phyloP scores from a whole-genome alignment of 2,888 invertebrate species.

The Morpho helenor region DNA sequence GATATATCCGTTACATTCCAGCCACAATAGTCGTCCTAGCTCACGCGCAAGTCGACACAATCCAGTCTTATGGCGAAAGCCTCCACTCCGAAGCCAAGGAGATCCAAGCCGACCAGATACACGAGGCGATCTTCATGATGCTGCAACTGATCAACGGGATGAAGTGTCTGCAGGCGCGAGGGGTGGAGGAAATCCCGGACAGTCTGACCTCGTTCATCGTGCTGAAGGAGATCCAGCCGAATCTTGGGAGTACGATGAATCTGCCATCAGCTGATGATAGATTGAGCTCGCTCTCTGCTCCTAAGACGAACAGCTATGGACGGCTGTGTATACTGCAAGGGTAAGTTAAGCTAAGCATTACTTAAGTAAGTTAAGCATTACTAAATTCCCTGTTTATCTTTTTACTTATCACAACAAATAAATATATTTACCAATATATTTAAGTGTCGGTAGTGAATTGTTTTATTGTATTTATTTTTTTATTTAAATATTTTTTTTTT shows the following conservation, averaged over 20 bases:
- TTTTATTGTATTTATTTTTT: too few species aligned
- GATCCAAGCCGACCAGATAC: constrained; percentile 72
- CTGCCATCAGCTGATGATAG: constrained; percentile 58
- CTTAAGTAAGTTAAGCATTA: too few species aligned
- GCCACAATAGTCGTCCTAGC: constrained; percentile 89
- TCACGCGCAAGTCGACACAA: constrained; percentile 85
- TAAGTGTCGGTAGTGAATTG: too few species aligned
- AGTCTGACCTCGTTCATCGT: constrained; percentile 86
- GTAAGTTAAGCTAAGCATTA: too few species aligned
- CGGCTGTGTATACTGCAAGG: constrained; percentile 87
- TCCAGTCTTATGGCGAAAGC: constrained; percentile 83
- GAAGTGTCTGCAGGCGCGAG: constrained; percentile 89
- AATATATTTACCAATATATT: too few species aligned
- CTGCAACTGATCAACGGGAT: constrained; percentile 89
- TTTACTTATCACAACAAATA: too few species aligned
- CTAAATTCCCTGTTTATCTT: neutral
- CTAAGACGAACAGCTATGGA: constrained; percentile 75
- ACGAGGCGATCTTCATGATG: constrained; percentile 87
- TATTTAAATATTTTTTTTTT: too few species aligned
- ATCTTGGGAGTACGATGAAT: constrained; percentile 44
- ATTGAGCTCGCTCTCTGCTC: constrained; percentile 65
- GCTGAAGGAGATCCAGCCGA: constrained; percentile 76
- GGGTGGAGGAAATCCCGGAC: constrained; percentile 87
- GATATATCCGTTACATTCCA: constrained; percentile 46
- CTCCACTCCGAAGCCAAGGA: constrained; percentile 77